A percentile compares a stretch with the other conserved stretches of the same genome.
Conservation (phyloP, 1,140 invertebrate genomes). For the Telenomus remus region DNA sequence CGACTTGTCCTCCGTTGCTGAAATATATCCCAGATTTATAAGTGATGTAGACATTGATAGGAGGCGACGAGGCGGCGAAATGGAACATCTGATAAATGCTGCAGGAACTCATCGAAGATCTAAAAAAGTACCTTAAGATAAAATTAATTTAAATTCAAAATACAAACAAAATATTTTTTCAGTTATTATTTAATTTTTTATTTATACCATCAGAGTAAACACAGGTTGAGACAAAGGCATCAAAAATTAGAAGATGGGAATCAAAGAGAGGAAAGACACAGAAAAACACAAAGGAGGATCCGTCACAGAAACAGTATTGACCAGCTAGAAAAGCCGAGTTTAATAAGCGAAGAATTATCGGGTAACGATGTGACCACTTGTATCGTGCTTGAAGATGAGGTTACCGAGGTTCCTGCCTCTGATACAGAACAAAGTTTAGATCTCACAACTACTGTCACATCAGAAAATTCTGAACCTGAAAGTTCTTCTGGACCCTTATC, state of each 20-base stretch:
- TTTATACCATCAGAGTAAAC: neutral
- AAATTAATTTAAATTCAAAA: neutral
- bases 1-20: constrained; percentile 24
- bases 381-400: constrained; percentile 13
- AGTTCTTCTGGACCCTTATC: no score
- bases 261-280: neutral
- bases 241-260: neutral
- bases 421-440: no score
- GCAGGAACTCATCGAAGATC: no score
- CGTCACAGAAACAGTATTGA: neutral
- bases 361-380: constrained; percentile 27
- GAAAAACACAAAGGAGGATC: neutral
- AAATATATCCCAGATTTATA: constrained; percentile 26
- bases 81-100: constrained; percentile 9
- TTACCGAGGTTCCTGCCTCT: constrained; percentile 10
- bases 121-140: no score
- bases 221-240: neutral
- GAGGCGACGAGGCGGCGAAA: constrained; percentile 3
- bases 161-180: no score
- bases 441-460: no score
- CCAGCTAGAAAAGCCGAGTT: neutral
- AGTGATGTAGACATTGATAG: constrained; percentile 12
- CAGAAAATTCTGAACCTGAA: no score
- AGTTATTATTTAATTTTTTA: no score
- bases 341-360: neutral